These are phyloP conservation scores for Cnemophilus loriae DNA, from an alignment of 2,113 vertebrate genomes.

Conservation along the genomic window DNA sequence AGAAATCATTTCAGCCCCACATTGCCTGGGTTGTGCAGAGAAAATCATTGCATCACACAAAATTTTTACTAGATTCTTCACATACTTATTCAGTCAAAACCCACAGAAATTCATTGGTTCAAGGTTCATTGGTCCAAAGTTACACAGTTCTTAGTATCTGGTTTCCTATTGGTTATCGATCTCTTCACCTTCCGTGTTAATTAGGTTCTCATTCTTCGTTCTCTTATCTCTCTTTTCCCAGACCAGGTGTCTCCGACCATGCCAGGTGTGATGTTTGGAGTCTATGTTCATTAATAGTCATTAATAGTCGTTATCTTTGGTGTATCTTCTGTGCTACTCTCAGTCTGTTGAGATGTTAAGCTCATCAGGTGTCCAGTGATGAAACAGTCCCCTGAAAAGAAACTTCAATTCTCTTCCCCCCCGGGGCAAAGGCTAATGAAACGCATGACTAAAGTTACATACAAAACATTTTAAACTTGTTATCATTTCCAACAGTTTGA, in stretches of 20 bases:
- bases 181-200: neutral
- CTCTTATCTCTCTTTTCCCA: neutral
- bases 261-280: neutral
- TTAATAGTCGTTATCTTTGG: neutral
- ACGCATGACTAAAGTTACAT: neutral
- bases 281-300: neutral
- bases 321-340: neutral
- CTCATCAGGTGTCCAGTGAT: neutral
- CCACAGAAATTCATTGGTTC: neutral
- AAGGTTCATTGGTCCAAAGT: neutral
- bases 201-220: neutral
- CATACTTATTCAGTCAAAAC: neutral
- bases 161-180: neutral
- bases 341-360: neutral
- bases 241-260: neutral
- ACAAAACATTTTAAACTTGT: too few relatives aligned
- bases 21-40: neutral
- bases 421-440: fast-evolving
- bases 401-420: neutral
- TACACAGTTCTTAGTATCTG: neutral
- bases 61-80: neutral
- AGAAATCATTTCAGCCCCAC: neutral
- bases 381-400: neutral
- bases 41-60: neutral
- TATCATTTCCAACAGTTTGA: neutral